Evolutionary conservation across 2,888 invertebrate genomes (phyloP), one percentile per base, ranked within the genome.

Genomic region (Aporophyla nigra): DNA sequence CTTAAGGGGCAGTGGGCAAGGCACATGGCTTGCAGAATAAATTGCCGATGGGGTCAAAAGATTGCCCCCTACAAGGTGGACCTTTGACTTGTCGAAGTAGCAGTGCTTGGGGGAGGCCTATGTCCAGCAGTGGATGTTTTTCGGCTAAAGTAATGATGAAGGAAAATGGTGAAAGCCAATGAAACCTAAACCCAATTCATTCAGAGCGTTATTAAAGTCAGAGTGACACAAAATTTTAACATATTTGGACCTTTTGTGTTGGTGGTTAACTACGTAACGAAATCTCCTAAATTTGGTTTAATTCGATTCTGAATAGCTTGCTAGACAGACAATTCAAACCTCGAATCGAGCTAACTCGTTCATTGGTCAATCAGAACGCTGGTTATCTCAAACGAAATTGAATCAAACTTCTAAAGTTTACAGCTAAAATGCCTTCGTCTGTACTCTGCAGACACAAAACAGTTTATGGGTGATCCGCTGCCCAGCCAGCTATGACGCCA

Each of bases 401-500:
- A 53, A 72, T 78, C 43, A 63, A 77, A 63, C 16, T 46, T 74
- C 54, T 72, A 62, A n/a, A 76, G 65, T 68, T 40, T 62, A 69
- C 51, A 69, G 65, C 7, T 12, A 71, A 71, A 82, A 73, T 54
- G 40, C 58, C 72, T 61, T 54, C 49, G 46, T 78, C 56, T 49
- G 24, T 43, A 58, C 71, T 51, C 63, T 40, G 58, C 43, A 71
- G 76, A 77, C 70, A 70, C 77, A 73, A 78, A 84, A 81, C 67
- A 75, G 70, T 82, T 84, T 78, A 84, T 71, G 71, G 70, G 27
- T 67, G 67, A 68, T 66, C 53, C 53, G 61, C 49, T 76, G 82
- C 61, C 56, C 74, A 81, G 81, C 61, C n/a, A 33, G 40, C 72
- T 72, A 74, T 82, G 82, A 87, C 86, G 88, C 86, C 80, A 83